phyloP scores from a whole-genome alignment of 2,888 invertebrate genomes.

The Clostera curtula region DNA sequence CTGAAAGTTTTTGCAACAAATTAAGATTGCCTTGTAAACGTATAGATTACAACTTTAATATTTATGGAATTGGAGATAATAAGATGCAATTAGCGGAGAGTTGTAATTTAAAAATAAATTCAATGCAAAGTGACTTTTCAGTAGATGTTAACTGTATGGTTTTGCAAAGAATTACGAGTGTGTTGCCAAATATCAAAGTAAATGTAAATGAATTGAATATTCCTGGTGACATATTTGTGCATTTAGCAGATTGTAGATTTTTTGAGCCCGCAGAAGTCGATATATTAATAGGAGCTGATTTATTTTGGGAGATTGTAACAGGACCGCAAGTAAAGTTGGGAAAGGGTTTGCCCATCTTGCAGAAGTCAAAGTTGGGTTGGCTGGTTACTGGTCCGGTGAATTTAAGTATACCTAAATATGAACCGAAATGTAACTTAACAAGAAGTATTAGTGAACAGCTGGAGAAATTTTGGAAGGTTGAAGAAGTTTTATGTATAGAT shows the following conservation, averaged over 20 bases:
- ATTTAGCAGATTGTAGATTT: constrained; percentile 1
- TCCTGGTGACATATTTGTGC: too few relatives aligned
- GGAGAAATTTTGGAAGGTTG: background rate
- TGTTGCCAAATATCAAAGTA: constrained; percentile 2
- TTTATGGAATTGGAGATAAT: background rate
- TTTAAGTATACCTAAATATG: too few relatives aligned
- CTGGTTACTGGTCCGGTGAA: constrained; percentile 1
- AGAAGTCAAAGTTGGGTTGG: constrained; percentile 1
- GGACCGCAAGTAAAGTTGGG: background rate
- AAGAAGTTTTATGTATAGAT: background rate
- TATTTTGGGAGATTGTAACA: constrained; percentile 1
- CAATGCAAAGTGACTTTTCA: too few relatives aligned
- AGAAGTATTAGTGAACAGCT: background rate
- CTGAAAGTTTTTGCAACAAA: background rate
- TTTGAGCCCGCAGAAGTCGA: background rate
- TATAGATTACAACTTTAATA: too few relatives aligned
- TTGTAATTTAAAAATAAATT: too few relatives aligned
- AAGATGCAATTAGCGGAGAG: too few relatives aligned
- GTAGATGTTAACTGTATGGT: too few relatives aligned
- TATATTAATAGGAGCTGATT: too few relatives aligned
- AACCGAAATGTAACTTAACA: background rate
- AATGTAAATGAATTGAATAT: constrained; percentile 1
- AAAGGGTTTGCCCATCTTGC: constrained; percentile 1
- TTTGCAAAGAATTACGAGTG: background rate
- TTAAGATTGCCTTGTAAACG: too few relatives aligned